phyloP scores from a whole-genome alignment of 1,140 invertebrate species.

The Aphelenchoides besseyi region DNA sequence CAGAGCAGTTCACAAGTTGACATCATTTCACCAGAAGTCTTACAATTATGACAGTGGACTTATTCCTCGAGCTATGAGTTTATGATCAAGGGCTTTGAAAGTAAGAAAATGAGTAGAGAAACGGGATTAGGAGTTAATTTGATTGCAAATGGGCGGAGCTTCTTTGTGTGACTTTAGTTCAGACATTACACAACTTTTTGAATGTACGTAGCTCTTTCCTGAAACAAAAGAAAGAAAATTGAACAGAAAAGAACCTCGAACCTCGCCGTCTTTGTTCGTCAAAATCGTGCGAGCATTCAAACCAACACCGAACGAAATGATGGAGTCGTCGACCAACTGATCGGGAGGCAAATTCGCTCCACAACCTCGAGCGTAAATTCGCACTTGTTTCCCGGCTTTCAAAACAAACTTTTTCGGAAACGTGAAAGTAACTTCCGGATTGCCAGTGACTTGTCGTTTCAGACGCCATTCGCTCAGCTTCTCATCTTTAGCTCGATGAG shows the following conservation, averaged over 20 bases:
- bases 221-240: constrained; percentile 3
- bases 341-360: constrained; percentile 49
- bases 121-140: too few species aligned
- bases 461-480: constrained; percentile 39
- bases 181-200: background rate
- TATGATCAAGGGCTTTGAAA: too few species aligned
- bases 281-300: constrained; percentile 52
- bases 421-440: constrained; percentile 31
- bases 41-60: too few species aligned
- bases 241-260: constrained; percentile 25
- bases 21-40: too few species aligned
- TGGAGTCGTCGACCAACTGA: constrained; percentile 47
- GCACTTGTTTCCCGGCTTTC: constrained; percentile 22
- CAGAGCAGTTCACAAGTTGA: too few species aligned
- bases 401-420: constrained; percentile 36
- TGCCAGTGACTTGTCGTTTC: constrained; percentile 18
- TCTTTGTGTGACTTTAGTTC: too few species aligned
- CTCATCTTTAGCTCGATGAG: constrained; percentile 36
- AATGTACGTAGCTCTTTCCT: constrained; percentile 26
- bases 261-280: constrained; percentile 57
- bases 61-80: too few species aligned
- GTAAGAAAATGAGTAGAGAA: too few species aligned
- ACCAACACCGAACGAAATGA: constrained; percentile 49
- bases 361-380: constrained; percentile 23
- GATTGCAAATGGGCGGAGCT: too few species aligned